Base-by-base conservation (phyloP, 2,113 vertebrate species). In the Gavialis gangeticus region DNA sequence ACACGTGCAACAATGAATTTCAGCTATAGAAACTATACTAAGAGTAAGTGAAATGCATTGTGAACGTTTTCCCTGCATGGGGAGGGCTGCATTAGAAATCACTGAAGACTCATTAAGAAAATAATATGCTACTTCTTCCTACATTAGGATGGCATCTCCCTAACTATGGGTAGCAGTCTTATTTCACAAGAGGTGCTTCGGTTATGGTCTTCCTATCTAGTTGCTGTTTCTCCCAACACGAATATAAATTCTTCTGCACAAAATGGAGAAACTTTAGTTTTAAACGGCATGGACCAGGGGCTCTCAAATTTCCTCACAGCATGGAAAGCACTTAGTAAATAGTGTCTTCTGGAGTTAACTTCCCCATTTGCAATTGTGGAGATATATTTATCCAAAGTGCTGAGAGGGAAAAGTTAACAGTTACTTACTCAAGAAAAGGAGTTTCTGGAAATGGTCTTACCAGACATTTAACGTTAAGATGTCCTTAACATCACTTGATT, bases 281-380 rank as follows among this genome's bases (percentile, higher is more conserved):
- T 2, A 3, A 54, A 78, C 28, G 85, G 58, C 54, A 5, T 79
- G 54, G 34, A 62, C 1, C 1, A 88, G 75, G 34, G 92, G 75
- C 34, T 80, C 56, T 60, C 69, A 21, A 15, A 22, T 0, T 3
- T 12, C 4, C 76, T 21, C 25, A 75, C 54, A 27, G 64, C 0
- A 27, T 0, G 1, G 56, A 46, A 12, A 60, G n/a, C 18, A 9
- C 81, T 86, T 12, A 22, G 56, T 18, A 4, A 19, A 64, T 2
- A 13, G 1, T 2, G 1, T 6, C 28, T 17, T 12, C 19, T 4
- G 19, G 58, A 18, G 34, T 58, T 82, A 75, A 27, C 17, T 55
- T 73, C 66, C n/a, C n/a, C 11, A 5, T 8, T 5, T 56, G 82
- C 59, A 79, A 21, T 12, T 21, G 12, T 25, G 14, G 5, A 37